Evolutionary conservation across 2,113 vertebrate species (phyloP).

Genomic region (Melierax canorus): DNA sequence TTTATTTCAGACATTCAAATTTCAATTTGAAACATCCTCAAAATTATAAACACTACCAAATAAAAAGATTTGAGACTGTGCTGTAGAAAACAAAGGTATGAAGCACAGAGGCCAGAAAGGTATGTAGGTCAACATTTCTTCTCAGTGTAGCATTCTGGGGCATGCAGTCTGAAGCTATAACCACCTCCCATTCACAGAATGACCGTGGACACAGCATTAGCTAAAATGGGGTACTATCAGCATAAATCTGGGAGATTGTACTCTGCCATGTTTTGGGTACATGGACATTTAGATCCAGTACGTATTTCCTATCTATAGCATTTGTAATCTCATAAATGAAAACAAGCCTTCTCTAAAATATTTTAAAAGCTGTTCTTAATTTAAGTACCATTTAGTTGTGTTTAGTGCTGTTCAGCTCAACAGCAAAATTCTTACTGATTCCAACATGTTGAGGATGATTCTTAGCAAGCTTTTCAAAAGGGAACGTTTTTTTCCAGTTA

Average conservation of each 20-base stretch:
- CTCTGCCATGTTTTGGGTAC: not conserved
- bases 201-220: not conserved
- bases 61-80: not conserved
- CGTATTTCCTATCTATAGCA: not conserved
- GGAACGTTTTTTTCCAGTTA: not conserved
- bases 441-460: not conserved
- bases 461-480: not conserved
- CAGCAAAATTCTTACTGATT: not conserved
- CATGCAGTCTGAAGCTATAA: not conserved
- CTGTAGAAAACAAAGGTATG: not conserved
- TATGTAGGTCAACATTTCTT: not conserved
- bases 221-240: not conserved
- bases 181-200: not conserved
- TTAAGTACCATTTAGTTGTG: not conserved
- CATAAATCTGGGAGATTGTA: not conserved
- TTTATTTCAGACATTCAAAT: not conserved
- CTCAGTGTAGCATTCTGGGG: not conserved
- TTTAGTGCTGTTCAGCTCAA: not conserved
- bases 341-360: not conserved
- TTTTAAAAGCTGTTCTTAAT: not conserved
- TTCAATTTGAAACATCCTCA: not conserved
- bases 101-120: not conserved
- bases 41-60: not conserved
- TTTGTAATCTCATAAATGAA: not conserved
- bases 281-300: not conserved